A percentile compares a stretch with the other conserved stretches of the same genome.
Evolutionary conservation across 2,797 vertebrate species (phyloP).

Genomic region (Danio choprae): DNA sequence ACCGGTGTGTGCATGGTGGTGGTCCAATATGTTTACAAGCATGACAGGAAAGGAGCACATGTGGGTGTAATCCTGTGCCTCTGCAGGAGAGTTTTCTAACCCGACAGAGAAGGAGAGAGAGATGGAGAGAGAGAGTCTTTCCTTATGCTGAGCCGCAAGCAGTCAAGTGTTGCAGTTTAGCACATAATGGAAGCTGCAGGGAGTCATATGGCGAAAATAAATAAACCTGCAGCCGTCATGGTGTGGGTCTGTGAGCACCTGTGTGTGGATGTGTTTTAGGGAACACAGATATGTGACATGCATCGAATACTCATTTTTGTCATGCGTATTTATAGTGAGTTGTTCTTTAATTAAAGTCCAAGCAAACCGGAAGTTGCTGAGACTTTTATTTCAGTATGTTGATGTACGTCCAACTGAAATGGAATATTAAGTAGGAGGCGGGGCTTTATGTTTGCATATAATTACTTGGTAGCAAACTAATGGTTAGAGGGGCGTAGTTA

Average conservation of each 20-base stretch:
- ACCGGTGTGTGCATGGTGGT: conserved; percentile 38
- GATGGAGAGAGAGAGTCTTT: conserved; percentile 38
- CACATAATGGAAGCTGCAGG: conserved; percentile 42
- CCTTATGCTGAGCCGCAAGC: conserved; percentile 40
- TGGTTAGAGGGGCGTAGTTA: too few relatives aligned
- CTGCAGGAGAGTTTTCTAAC: conserved; percentile 53
- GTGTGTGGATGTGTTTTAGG: background rate
- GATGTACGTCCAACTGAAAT: too few relatives aligned
- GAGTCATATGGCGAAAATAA: conserved; percentile 28
- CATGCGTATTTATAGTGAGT: background rate
- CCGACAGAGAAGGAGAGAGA: conserved; percentile 17
- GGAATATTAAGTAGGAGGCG: too few relatives aligned
- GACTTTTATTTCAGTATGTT: too few relatives aligned
- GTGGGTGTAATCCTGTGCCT: conserved; percentile 60
- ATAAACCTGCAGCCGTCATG: conserved; percentile 23
- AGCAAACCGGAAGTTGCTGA: too few relatives aligned
- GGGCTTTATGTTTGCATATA: too few relatives aligned
- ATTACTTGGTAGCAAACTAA: too few relatives aligned
- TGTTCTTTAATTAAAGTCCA: background rate
- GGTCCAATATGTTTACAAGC: conserved; percentile 58
- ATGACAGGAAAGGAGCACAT: conserved; percentile 58
- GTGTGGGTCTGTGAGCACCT: conserved; percentile 9
- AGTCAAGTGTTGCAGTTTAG: conserved; percentile 51
- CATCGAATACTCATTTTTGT: background rate
- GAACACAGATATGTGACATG: conserved; percentile 1